Evolutionary conservation across 2,113 vertebrate species (phyloP).

Genomic region (Bufo gargarizans): DNA sequence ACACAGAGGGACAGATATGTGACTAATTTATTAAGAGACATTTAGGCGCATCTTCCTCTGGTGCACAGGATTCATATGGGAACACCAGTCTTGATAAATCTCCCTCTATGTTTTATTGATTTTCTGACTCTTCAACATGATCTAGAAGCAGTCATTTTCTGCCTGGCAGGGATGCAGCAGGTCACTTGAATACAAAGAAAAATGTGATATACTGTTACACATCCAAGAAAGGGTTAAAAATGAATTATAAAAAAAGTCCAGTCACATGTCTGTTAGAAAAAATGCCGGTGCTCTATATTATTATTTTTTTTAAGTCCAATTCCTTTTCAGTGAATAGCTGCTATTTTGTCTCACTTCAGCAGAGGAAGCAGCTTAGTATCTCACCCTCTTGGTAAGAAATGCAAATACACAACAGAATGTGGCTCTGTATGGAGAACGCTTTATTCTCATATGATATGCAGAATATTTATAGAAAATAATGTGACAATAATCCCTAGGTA

Average conservation of each 20-base stretch:
- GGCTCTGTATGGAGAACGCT: neutral
- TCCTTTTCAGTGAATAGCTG: neutral
- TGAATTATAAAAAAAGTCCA: neutral
- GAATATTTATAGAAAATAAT: constrained; percentile 20
- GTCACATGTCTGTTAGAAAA: neutral
- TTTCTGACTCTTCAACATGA: constrained; percentile 3
- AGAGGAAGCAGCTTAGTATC: constrained; percentile 9
- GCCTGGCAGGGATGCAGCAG: neutral
- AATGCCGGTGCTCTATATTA: neutral
- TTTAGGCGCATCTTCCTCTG: no score
- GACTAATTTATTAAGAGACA: no score
- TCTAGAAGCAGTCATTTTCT: neutral
- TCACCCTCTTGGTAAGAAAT: constrained; percentile 11
- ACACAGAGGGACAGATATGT: no score
- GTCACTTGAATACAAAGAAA: neutral
- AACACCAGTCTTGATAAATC: no score
- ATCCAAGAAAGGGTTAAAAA: neutral
- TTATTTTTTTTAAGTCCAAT: neutral
- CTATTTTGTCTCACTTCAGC: constrained; percentile 7
- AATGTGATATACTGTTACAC: neutral
- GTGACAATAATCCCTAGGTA: constrained; percentile 13
- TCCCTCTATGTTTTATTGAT: neutral
- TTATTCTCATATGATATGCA: neutral
- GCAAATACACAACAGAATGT: constrained; percentile 16
- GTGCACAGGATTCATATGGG: no score